phyloP scores from a whole-genome alignment of 2,797 vertebrate species.

The Smutsia temminckii region DNA sequence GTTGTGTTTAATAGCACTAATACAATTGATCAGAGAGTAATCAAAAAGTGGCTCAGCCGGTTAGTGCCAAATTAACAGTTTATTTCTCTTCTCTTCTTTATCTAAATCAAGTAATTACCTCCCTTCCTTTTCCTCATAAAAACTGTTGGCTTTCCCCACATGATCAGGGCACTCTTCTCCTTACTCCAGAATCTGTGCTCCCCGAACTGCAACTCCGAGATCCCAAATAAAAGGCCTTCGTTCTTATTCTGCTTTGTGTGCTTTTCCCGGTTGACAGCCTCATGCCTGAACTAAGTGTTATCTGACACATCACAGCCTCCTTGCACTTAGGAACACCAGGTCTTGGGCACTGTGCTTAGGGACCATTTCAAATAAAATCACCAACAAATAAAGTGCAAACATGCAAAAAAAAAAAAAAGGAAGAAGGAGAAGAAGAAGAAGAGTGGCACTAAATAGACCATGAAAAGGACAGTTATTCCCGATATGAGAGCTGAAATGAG shows the following conservation, averaged over 20 bases:
- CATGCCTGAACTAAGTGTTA: neutral
- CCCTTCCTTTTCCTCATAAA: neutral
- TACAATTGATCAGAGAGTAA: neutral
- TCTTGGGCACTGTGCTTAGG: neutral
- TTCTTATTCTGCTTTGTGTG: neutral
- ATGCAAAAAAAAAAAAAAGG: neutral
- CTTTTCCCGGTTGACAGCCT: neutral
- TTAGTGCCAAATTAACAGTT: neutral
- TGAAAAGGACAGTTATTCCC: neutral
- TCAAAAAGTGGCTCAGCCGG: neutral
- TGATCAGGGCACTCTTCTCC: neutral
- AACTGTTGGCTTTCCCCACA: neutral
- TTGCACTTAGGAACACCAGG: neutral
- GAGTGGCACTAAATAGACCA: neutral
- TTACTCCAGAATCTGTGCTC: neutral
- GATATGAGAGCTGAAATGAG: neutral
- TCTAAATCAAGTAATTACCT: neutral
- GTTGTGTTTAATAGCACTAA: neutral
- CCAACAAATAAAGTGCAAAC: neutral
- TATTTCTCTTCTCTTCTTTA: neutral
- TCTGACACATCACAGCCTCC: neutral
- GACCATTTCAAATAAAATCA: neutral
- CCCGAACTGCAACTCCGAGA: neutral
- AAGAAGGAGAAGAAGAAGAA: too few relatives aligned
- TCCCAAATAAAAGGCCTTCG: neutral